Evolutionary conservation across 2,113 vertebrate genomes (phyloP), one percentile per base, ranked within the genome.

Genomic region (Sphaerodactylus townsendi): DNA sequence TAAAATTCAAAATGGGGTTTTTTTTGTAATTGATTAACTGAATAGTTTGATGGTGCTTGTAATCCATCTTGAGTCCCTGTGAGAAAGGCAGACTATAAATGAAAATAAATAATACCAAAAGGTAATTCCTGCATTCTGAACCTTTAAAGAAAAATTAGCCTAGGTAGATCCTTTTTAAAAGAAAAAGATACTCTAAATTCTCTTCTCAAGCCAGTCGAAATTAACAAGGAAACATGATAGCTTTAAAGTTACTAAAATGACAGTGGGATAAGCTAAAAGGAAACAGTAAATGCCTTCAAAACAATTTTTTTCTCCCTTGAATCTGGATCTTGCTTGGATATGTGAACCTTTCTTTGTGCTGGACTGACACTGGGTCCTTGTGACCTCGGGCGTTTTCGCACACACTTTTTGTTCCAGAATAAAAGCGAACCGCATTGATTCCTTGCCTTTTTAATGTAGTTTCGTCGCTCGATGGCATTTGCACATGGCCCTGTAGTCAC

Each of bases 311-410:
- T 71, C 35, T 56, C 7, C 69, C 13, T 28, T 90, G 59, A 77
- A 87, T 92, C 48, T 74, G 39, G 33, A 50, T 92, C 89, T 91
- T 76, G 10, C 5, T 81, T 87, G 86, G 79, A 89, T 86, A 85
- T 89, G 88, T 92, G 35, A 86, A 86, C 89, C 53, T 90, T 90
- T 86, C 83, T 79, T 87, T 77, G 48, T 78, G 59, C 71, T 82
- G 77, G 86, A 21, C 81, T 91, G 30, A 1, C 77, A 81, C 84
- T 93, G 87, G 83, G 41, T 14, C 6, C 75, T 86, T 30, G 4
- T 0, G 1, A 87, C 77, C 74, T n/a, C n/a, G n/a, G n/a, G n/a
- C n/a, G n/a, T n/a, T n/a, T n/a, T n/a, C n/a, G n/a, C n/a, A n/a
- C n/a, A n/a, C n/a, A n/a, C n/a, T n/a, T n/a, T n/a, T n/a, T n/a